Conservation (phyloP, 2,888 invertebrate species). For the Cantharis rustica region DNA sequence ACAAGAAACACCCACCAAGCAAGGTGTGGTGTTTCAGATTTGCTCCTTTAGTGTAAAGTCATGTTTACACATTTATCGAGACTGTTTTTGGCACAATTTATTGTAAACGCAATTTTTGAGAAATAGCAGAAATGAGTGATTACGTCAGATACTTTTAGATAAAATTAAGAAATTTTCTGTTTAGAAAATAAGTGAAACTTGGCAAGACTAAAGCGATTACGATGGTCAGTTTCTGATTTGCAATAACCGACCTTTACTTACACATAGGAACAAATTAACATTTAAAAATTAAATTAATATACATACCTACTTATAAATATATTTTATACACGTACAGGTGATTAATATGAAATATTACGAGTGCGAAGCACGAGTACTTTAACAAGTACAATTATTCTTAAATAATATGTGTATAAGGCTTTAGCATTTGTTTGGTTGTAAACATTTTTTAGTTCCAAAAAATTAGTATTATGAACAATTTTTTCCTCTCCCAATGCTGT, state of each 20-base stretch:
- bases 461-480: too few species aligned
- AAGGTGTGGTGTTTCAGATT: constrained; percentile 17
- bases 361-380: background rate
- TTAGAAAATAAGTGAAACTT: background rate
- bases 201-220: background rate
- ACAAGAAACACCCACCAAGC: constrained; percentile 13
- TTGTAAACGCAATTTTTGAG: background rate
- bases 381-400: background rate
- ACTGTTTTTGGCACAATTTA: background rate
- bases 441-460: too few species aligned
- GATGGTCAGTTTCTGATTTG: background rate
- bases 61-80: background rate
- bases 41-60: constrained; percentile 12
- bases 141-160: background rate
- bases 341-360: background rate
- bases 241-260: background rate
- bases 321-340: background rate
- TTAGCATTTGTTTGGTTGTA: too few species aligned
- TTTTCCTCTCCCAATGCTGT: too few species aligned
- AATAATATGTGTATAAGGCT: too few species aligned
- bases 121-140: background rate
- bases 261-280: background rate
- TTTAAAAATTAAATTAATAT: background rate
- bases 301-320: background rate
- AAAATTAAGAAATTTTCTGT: background rate